A percentile compares a stretch with the other conserved stretches of the same genome.
Conservation (phyloP, 2,888 invertebrate species). For the Hydroisotoma schaefferi region DNA sequence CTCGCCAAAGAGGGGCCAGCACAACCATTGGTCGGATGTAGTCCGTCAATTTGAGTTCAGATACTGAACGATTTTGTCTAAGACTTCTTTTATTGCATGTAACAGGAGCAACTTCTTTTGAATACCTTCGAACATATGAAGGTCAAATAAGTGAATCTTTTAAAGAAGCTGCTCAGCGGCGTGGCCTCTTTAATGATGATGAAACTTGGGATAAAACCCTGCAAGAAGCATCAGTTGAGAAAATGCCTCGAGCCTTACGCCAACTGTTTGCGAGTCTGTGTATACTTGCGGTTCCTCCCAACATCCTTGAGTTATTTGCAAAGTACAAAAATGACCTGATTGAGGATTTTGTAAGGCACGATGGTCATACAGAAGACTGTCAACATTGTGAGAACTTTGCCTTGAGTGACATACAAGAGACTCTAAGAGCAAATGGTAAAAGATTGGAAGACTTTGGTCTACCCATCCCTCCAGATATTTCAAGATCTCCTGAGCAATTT, state of each 20-base stretch:
- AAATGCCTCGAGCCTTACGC: conserved; percentile 49
- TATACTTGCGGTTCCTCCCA: conserved; percentile 30
- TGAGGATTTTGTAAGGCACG: too few species aligned
- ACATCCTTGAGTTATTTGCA: conserved; percentile 47
- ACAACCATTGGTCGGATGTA: conserved; percentile 47
- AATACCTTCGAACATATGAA: conserved; percentile 36
- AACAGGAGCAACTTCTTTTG: conserved; percentile 36
- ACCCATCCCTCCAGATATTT: conserved; percentile 6
- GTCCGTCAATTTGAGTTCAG: conserved; percentile 38
- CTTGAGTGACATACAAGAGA: conserved; percentile 22
- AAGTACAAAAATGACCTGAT: conserved; percentile 29
- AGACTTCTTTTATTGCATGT: conserved; percentile 37
- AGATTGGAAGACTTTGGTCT: conserved; percentile 12
- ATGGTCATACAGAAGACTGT: too few species aligned
- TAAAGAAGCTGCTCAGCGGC: conserved; percentile 37
- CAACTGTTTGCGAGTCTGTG: conserved; percentile 43
- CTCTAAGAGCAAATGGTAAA: conserved; percentile 13
- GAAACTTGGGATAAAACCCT: conserved; percentile 43
- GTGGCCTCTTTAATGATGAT: conserved; percentile 46
- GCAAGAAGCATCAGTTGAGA: conserved; percentile 39
- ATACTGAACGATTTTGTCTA: conserved; percentile 46
- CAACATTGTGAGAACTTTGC: conserved; percentile 13
- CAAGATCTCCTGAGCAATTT: background rate
- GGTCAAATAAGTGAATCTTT: conserved; percentile 42
- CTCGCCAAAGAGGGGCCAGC: background rate